A percentile compares a stretch with the other conserved stretches of the same genome.
Evolutionary conservation across 1,140 invertebrate species (phyloP).

Genomic region (Lamellibrachia luymesi): DNA sequence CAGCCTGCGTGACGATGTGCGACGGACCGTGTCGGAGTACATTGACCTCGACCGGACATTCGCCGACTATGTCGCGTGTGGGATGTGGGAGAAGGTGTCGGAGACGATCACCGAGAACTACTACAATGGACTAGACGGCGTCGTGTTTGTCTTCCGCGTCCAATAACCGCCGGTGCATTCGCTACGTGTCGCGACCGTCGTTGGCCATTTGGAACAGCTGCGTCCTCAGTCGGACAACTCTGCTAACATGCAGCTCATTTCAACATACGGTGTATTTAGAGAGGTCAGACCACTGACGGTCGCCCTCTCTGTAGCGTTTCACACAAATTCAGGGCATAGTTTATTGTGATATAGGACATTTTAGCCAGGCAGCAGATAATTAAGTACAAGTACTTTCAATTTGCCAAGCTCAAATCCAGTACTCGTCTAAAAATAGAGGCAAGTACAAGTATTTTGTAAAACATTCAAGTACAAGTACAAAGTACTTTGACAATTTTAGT

Average conservation of each 20-base stretch:
- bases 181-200: neutral
- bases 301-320: neutral
- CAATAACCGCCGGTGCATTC: neutral
- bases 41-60: neutral
- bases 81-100: neutral
- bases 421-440: no score
- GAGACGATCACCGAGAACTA: neutral
- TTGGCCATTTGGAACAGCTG: neutral
- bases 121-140: neutral
- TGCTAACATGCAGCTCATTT: neutral
- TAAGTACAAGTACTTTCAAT: no score
- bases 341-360: no score
- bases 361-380: no score
- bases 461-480: no score
- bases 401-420: no score
- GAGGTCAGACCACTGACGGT: neutral
- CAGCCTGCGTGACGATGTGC: neutral
- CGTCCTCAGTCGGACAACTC: neutral
- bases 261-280: neutral
- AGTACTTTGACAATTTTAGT: no score
- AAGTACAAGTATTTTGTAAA: no score
- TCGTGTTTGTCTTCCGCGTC: neutral
- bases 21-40: neutral
- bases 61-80: neutral
- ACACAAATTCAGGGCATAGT: no score